Conservation (phyloP, 2,888 invertebrate genomes). For the Spicauda simplicius region DNA sequence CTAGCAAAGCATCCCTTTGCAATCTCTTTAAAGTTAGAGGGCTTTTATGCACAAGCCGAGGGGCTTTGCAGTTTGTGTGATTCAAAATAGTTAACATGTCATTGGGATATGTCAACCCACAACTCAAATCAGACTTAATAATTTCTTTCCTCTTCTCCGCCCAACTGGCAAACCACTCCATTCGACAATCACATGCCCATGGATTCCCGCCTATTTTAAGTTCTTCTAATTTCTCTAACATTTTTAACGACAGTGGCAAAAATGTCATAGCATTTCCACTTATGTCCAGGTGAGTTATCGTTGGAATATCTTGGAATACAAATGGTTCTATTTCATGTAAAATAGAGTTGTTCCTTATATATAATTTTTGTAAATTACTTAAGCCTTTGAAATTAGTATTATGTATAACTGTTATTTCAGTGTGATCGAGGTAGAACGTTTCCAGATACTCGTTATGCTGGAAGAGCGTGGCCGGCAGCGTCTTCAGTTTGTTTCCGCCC, state of each 20-base stretch:
- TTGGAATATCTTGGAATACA: conserved; percentile 86
- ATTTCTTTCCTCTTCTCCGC: conserved; percentile 79
- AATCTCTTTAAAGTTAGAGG: conserved; percentile 87
- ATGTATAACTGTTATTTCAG: conserved; percentile 86
- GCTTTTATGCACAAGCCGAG: conserved; percentile 85
- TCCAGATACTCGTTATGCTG: conserved; percentile 86
- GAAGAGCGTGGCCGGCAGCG: conserved; percentile 86
- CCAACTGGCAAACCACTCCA: conserved; percentile 89
- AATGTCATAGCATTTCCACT: conserved; percentile 89
- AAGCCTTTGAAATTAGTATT: conserved; percentile 87
- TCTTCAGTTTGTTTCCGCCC: conserved; percentile 85
- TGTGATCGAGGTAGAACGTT: conserved; percentile 87
- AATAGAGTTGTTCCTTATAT: conserved; percentile 85
- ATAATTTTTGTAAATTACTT: conserved; percentile 82
- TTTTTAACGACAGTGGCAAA: conserved; percentile 88
- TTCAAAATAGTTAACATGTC: conserved; percentile 89
- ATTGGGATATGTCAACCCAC: conserved; percentile 87
- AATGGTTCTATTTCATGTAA: conserved; percentile 86
- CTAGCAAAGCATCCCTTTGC: conserved; percentile 88
- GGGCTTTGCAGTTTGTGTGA: conserved; percentile 89
- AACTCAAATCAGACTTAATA: conserved; percentile 86
- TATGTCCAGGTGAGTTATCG: conserved; percentile 87
- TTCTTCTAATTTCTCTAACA: conserved; percentile 86
- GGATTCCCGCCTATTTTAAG: conserved; percentile 90
- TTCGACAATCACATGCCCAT: conserved; percentile 94